These are phyloP conservation scores for Eristalis intricaria DNA, from an alignment of 2,888 invertebrate genomes.

Conservation along the genomic window DNA sequence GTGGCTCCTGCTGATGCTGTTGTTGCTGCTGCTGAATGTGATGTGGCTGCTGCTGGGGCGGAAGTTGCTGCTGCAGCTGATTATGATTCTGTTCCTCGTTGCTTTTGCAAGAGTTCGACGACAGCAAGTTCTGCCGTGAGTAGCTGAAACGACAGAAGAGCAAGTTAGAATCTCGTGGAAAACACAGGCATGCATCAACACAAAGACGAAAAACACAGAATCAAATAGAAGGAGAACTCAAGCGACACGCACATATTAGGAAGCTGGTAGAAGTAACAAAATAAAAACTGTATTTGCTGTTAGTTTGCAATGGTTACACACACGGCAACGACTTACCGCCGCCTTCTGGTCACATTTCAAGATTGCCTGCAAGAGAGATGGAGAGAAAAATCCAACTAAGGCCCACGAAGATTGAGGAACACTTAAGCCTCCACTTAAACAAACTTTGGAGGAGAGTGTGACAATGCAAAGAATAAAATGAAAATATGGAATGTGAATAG, in stretches of 20 bases:
- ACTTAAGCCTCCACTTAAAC: neutral
- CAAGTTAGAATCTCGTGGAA: neutral
- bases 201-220: neutral
- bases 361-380: slow-evolving; percentile 33
- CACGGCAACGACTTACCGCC: slow-evolving; percentile 63
- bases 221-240: neutral
- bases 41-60: slow-evolving; percentile 69
- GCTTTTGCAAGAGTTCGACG: slow-evolving; percentile 86
- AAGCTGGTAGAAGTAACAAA: slow-evolving; percentile 1
- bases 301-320: slow-evolving; percentile 41
- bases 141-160: slow-evolving; percentile 84
- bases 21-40: slow-evolving; percentile 60
- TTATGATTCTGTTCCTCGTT: slow-evolving; percentile 86
- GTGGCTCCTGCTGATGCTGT: slow-evolving; percentile 71
- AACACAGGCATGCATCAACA: neutral
- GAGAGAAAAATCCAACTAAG: slow-evolving; percentile 49
- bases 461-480: neutral
- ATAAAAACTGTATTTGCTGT: slow-evolving; percentile 22
- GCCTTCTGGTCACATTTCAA: slow-evolving; percentile 36
- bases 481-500: neutral
- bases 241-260: slow-evolving; percentile 40
- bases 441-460: neutral
- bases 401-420: slow-evolving; percentile 42
- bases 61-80: slow-evolving; percentile 80
- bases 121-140: slow-evolving; percentile 93